Percentiles rank a stretch among this genome's conserved stretches.
Conservation (phyloP, 2,797 vertebrate species). For the Liparis tanakae region DNA sequence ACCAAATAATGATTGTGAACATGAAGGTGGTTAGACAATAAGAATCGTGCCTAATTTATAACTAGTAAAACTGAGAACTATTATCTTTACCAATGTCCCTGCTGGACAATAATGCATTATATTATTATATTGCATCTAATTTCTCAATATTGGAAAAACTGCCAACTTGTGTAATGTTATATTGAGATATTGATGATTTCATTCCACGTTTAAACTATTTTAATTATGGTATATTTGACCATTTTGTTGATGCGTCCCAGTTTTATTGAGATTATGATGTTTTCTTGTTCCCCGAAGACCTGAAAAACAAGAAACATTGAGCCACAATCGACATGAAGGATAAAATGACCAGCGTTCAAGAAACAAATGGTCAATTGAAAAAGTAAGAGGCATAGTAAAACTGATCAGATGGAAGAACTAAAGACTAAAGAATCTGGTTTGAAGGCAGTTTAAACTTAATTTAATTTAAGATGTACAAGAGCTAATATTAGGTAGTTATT, state of each 20-base stretch:
- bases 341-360: neutral
- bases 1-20: neutral
- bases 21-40: no score
- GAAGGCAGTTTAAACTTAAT: neutral
- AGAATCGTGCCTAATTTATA: neutral
- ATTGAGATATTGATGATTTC: no score
- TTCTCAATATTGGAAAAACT: neutral
- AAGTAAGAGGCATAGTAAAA: neutral
- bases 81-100: neutral
- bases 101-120: neutral
- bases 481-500: neutral
- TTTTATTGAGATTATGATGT: neutral
- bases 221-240: neutral
- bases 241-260: neutral
- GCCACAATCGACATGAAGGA: neutral
- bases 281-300: neutral
- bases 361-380: neutral
- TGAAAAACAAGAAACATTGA: neutral
- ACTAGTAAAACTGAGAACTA: neutral
- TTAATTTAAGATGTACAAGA: neutral
- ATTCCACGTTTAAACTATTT: neutral
- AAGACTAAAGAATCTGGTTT: neutral
- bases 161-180: neutral
- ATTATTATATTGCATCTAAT: neutral
- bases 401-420: neutral